Base-by-base conservation (phyloP, 2,797 vertebrate genomes). In the Liparis tanakae region DNA sequence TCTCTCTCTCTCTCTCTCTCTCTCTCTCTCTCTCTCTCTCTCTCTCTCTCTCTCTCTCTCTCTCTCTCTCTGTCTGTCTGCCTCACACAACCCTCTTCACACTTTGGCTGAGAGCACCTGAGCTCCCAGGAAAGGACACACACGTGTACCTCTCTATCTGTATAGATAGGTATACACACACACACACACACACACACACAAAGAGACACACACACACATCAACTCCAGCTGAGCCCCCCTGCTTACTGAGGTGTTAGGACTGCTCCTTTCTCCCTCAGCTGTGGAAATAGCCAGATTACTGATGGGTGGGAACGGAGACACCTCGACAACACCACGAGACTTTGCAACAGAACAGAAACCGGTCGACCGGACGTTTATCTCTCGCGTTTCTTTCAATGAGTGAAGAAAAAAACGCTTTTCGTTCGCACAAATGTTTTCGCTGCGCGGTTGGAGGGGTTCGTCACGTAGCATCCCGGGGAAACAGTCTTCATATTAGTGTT, bases 81-180 rank as follows among this genome's bases (percentile, higher is more conserved):
- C 83, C 85, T 89, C 88, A 34, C 78, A 75, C 86, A 91, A 87
- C 80, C 80, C 87, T 88, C 83, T 91, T 87, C 81, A 82, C 87
- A 80, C 79, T 85, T 82, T 39, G 64, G 86, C 76, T 83, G 81
- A 78, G 76, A 89, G 81, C 88, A 83, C 89, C 89, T 90, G 85
- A 90, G 90, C 84, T 91, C 86, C 78, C 54, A 81, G 80, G 70
- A 70, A 74, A 81, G 63, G 70, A 72, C 79, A 70, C 70, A 70
- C 6, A 73, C 15, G 72, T 22, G 71, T 51, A 57, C 12, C 10
- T n/a, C 5, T 53, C 10, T 22, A 10, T 22, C 20, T 53, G 6
- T 22, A 46, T 18, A 51, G 48, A 22, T 22, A 14, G 48, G 0
- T 51, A 71, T 13, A 71, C 30, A 58, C 33, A 46, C 6, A 65